Base-by-base conservation (phyloP, 2,888 invertebrate genomes). In the Phaonia tiefii region DNA sequence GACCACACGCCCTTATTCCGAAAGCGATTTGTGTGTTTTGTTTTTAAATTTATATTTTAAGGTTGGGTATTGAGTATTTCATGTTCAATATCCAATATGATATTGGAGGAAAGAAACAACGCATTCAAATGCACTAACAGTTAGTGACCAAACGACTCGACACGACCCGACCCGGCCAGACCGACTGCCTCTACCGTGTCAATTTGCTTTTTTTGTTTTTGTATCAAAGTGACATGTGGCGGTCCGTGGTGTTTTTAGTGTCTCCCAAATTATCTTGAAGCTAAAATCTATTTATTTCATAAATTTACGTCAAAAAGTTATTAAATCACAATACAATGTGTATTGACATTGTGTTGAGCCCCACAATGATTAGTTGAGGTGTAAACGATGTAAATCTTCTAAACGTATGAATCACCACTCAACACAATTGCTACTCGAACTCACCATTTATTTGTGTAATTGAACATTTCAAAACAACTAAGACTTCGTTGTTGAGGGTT, bases 281-380 rank as follows among this genome's bases (percentile, higher is more conserved):
- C 25, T 22, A 22, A 54, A 54, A 54, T 54, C 25, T 54, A 54
- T 54, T 54, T 10, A 54, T 54, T 54, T 54, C 13, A 13, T 54
- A 54, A 22, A 54, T 54, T 25, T 10, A 13, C 54, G 54, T 54
- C 25, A 54, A 54, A 46, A 25, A 25, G 10, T 54, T 54, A 54
- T 54, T 22, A 54, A 54, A 54, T 25, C 25, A 54, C 46, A n/a
- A 15, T 13, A 46, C 46, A 46, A n/a, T 46, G 15, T 10, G 5
- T 25, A 13, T 54, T 54, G 54, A 54, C 25, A 54, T 54, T 22
- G 54, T 54, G 25, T 54, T 54, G 54, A 13, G 13, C 20, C 49
- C n/a, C n/a, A 22, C 17, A 49, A 49, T 49, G 49, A 49, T 20
- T 49, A 13, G 54, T 54, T 54, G 1, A 25, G 54, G 11, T 25